phyloP scores from a whole-genome alignment of 1,140 invertebrate genomes.

The Whitmania pigra region DNA sequence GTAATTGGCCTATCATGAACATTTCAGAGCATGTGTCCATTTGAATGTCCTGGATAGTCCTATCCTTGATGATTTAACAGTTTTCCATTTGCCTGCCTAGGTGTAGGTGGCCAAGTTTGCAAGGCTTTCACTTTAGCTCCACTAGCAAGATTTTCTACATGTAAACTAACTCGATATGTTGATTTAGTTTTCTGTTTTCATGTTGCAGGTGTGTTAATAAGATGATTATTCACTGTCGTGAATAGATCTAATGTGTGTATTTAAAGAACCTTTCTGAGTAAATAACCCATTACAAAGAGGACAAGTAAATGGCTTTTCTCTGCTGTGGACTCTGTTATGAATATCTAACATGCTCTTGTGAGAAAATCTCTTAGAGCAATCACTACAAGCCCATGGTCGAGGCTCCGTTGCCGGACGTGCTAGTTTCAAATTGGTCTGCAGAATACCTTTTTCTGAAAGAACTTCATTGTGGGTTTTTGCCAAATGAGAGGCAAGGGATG shows the following conservation, averaged over 20 bases:
- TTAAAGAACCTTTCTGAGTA: constrained; percentile 57
- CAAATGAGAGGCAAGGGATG: constrained; percentile 31
- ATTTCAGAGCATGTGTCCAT: too few species aligned
- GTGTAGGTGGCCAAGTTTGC: too few species aligned
- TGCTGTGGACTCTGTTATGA: constrained; percentile 31
- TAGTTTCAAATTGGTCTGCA: constrained; percentile 52
- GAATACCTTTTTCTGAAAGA: not conserved
- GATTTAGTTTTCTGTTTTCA: too few species aligned
- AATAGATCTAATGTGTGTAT: constrained; percentile 45
- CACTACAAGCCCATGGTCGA: constrained; percentile 58
- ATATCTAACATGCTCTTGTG: constrained; percentile 31
- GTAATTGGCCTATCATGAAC: too few species aligned
- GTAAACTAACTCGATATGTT: too few species aligned
- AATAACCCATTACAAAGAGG: constrained; percentile 73
- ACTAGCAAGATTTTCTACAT: too few species aligned
- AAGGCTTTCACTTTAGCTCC: too few species aligned
- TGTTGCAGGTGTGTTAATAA: too few species aligned
- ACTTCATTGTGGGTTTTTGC: constrained; percentile 69
- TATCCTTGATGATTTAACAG: too few species aligned
- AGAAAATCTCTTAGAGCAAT: not conserved
- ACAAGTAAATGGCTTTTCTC: constrained; percentile 29
- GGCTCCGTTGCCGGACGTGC: constrained; percentile 81
- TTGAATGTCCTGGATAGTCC: too few species aligned
- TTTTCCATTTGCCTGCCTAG: too few species aligned
- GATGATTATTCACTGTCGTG: not conserved